Evolutionary conservation across 2,113 vertebrate genomes (phyloP).

Genomic region (Equus przewalskii): DNA sequence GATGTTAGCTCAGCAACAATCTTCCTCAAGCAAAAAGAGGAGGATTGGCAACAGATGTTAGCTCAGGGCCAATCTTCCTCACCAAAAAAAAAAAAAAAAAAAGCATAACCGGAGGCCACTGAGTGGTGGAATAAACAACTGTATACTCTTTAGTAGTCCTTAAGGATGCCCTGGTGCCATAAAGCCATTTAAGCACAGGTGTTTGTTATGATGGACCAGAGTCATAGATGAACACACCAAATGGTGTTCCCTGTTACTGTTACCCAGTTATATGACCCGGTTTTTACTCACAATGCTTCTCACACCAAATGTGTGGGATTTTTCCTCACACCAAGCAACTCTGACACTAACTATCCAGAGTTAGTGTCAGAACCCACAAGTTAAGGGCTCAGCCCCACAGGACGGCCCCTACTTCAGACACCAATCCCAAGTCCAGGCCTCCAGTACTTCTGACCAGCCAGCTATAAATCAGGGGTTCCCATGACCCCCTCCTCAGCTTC

Average conservation of each 20-base stretch:
- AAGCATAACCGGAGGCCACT: background rate
- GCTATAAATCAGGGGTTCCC: background rate
- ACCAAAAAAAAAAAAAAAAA: too few relatives aligned
- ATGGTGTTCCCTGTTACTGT: background rate
- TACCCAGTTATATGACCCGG: background rate
- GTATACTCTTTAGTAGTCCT: background rate
- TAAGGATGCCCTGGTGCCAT: background rate
- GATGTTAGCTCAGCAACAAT: too few relatives aligned
- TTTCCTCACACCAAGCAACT: background rate
- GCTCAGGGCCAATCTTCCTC: too few relatives aligned
- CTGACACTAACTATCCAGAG: background rate
- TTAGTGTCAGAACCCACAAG: background rate
- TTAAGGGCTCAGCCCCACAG: background rate
- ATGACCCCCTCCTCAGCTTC: background rate
- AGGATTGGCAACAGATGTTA: too few relatives aligned
- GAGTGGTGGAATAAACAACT: background rate
- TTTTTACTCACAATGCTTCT: background rate
- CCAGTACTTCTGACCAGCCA: background rate
- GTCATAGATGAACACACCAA: background rate
- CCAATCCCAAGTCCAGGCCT: background rate
- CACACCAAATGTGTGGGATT: background rate
- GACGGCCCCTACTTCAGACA: background rate
- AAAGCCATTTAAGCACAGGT: background rate
- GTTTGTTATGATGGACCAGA: background rate
- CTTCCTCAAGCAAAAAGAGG: too few relatives aligned